These are phyloP conservation scores for Antechinus stuartii DNA, from an alignment of 2,113 vertebrate genomes.

Conservation along the genomic window DNA sequence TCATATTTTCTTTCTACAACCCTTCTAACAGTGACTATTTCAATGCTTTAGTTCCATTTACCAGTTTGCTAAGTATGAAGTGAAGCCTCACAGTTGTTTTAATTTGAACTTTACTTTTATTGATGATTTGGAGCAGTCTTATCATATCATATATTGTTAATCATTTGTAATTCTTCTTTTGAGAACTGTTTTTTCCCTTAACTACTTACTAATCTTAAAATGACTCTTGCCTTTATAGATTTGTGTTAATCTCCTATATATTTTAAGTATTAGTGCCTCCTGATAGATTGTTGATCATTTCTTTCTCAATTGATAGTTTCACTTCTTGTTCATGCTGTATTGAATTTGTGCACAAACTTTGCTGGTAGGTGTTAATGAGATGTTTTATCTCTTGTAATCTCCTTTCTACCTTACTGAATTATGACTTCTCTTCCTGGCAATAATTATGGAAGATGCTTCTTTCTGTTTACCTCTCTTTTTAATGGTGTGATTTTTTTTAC, in stretches of 20 bases:
- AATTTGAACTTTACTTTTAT: background rate
- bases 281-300: background rate
- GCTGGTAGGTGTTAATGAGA: background rate
- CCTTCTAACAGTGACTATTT: background rate
- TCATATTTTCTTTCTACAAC: background rate
- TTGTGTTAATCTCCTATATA: background rate
- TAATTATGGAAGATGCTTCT: background rate
- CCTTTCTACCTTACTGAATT: background rate
- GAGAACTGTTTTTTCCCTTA: background rate
- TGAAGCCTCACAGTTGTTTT: background rate
- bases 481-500: background rate
- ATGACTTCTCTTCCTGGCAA: background rate
- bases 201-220: background rate
- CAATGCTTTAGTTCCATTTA: background rate
- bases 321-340: background rate
- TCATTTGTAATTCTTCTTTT: background rate
- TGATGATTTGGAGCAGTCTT: background rate
- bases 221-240: background rate
- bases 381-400: background rate
- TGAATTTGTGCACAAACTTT: background rate
- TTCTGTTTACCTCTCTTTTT: background rate
- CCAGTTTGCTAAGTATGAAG: background rate
- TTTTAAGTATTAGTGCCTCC: background rate
- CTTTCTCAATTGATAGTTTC: background rate
- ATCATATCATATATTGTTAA: background rate